Evolutionary conservation across 2,797 vertebrate species (phyloP).

Genomic region (Rhynchonycteris naso): DNA sequence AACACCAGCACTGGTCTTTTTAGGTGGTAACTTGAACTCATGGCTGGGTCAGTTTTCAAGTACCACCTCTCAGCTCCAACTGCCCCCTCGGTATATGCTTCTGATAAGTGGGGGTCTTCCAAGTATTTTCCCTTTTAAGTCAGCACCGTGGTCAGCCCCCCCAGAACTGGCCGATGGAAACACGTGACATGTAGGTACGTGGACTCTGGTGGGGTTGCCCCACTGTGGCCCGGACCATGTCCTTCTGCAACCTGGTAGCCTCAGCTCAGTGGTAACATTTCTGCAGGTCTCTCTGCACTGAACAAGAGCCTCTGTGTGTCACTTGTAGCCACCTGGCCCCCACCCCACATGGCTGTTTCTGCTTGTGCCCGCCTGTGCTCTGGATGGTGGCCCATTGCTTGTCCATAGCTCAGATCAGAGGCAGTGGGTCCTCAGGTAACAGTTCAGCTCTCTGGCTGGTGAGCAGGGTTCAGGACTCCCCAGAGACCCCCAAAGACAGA

Average conservation of each 20-base stretch:
- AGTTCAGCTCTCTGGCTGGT: not conserved
- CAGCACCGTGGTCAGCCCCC: not conserved
- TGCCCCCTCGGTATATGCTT: not conserved
- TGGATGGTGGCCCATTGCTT: not conserved
- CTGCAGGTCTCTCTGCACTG: not conserved
- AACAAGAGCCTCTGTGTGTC: not conserved
- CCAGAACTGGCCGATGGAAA: not conserved
- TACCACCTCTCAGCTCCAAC: not conserved
- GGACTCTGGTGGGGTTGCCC: not conserved
- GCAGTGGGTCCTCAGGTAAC: not conserved
- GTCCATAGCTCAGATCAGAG: not conserved
- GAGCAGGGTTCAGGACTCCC: not conserved
- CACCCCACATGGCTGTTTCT: fast-evolving
- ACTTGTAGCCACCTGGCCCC: not conserved
- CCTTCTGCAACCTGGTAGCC: too few species aligned
- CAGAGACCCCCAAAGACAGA: not conserved
- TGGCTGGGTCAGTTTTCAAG: fast-evolving
- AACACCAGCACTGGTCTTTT: fast-evolving
- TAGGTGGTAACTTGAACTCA: fast-evolving
- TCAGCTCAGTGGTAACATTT: not conserved
- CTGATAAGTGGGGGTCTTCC: not conserved
- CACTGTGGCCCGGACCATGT: fast-evolving
- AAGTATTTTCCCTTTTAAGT: not conserved
- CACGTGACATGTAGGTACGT: too few species aligned
- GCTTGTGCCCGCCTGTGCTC: fast-evolving